Base-by-base conservation (phyloP, 2,888 invertebrate species). In the Diploptera punctata region DNA sequence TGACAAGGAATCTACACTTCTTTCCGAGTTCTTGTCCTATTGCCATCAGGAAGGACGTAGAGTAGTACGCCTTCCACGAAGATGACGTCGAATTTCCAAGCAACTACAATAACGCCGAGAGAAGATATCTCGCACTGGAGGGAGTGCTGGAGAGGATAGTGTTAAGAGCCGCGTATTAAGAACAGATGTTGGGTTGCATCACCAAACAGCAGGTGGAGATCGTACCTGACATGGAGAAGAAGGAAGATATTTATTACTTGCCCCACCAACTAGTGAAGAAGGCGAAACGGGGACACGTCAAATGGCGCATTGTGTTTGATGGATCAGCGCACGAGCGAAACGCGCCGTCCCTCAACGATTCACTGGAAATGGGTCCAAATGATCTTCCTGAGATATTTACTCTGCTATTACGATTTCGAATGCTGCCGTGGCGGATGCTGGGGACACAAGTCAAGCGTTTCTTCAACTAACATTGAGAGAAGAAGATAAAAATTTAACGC, bases 331-430 rank as follows among this genome's bases (percentile, higher is more conserved):
- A 33, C 33, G 10, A 33, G 10, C 13, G n/a, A n/a, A 24, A 13
- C 1, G 3, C 33, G 1, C 60, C 18, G 18, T 60, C 60, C 1
- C 33, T 60, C 5, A 60, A 60, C n/a, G 65, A 65, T 2, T 21
- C n/a, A 3, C 24, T 65, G 43, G 65, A 65, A 44, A 65, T 65
- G 18, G 65, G 65, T 1, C 65, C 44, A 1, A 65, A 61, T 10
- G 31, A 31, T 4, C 33, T 61, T 10, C 33, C 61, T 5, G 54
- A 54, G 4, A 1, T 24, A 3, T 5, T 60, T 1, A 13, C 18
- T 2, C 1, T 60, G 2, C 10, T 65, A 7, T 16, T 65, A 7
- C 3, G 65, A 9, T 65, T 65, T 21, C 2, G 44, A 43, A 3
- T 21, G 24, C 18, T 3, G 7, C 44, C 2, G 4, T 9, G 1